Conservation (phyloP, 2,113 vertebrate genomes). For the Ascaphus truei region DNA sequence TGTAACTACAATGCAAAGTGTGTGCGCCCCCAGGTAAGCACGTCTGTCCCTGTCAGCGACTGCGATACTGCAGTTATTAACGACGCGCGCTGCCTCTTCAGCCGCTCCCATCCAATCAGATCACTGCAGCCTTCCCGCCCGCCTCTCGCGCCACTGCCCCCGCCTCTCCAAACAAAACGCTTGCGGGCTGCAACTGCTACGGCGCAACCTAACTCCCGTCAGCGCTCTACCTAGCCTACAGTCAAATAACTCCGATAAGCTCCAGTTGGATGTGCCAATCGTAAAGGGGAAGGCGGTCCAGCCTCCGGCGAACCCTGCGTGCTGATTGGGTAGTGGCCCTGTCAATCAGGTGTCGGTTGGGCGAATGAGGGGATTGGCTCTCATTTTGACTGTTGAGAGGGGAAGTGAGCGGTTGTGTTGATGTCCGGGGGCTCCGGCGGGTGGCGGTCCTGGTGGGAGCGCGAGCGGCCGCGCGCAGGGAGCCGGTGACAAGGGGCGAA, state of each 20-base stretch:
- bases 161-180: constrained; percentile 51
- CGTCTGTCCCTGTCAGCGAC: too few relatives aligned
- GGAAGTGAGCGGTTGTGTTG: not conserved
- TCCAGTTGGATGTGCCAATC: accelerated
- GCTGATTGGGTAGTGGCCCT: not conserved
- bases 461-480: not conserved
- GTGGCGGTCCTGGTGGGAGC: not conserved
- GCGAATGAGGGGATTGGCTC: not conserved
- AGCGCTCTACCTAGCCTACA: not conserved
- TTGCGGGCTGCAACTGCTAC: not conserved
- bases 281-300: too few relatives aligned
- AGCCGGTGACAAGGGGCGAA: not conserved
- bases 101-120: constrained; percentile 41
- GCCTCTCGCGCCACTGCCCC: constrained; percentile 51
- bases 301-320: not conserved
- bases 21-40: too few relatives aligned
- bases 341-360: not conserved
- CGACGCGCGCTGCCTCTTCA: too few relatives aligned
- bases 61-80: too few relatives aligned
- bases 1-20: too few relatives aligned
- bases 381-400: constrained; percentile 30
- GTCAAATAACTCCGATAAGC: too few relatives aligned
- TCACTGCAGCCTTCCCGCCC: constrained; percentile 53
- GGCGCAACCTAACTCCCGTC: constrained; percentile 36
- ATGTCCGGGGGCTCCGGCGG: not conserved